phyloP scores from a whole-genome alignment of 2,113 vertebrate genomes.

The Falcunculus frontatus region DNA sequence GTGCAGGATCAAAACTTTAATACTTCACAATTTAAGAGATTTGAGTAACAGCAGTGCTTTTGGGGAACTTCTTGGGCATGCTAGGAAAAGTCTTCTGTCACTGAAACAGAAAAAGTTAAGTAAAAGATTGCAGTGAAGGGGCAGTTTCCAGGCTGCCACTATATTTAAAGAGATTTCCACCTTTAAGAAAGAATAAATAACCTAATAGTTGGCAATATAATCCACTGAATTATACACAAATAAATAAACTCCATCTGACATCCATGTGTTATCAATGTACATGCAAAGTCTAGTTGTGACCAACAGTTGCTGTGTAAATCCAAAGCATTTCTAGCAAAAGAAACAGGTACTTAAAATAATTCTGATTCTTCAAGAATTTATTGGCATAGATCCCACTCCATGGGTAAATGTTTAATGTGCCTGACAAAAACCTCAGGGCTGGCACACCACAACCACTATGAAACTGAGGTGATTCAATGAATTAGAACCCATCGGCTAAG shows the following conservation, averaged over 20 bases:
- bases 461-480: not conserved
- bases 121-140: not conserved
- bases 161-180: not conserved
- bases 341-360: not conserved
- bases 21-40: not conserved
- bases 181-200: not conserved
- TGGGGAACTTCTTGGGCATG: not conserved
- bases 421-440: not conserved
- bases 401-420: not conserved
- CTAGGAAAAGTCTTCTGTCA: not conserved
- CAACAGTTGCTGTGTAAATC: not conserved
- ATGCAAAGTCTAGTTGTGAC: not conserved
- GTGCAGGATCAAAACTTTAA: not conserved
- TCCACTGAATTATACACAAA: not conserved
- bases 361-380: not conserved
- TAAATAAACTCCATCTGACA: not conserved
- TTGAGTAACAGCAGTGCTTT: not conserved
- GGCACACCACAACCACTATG: not conserved
- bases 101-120: not conserved
- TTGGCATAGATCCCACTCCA: not conserved
- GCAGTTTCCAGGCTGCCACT: not conserved
- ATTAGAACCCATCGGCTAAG: not conserved
- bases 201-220: not conserved
- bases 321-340: not conserved
- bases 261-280: not conserved